Percentiles rank a stretch among this genome's conserved stretches.
phyloP scores from a whole-genome alignment of 2,113 vertebrate species.

The Vimba vimba region DNA sequence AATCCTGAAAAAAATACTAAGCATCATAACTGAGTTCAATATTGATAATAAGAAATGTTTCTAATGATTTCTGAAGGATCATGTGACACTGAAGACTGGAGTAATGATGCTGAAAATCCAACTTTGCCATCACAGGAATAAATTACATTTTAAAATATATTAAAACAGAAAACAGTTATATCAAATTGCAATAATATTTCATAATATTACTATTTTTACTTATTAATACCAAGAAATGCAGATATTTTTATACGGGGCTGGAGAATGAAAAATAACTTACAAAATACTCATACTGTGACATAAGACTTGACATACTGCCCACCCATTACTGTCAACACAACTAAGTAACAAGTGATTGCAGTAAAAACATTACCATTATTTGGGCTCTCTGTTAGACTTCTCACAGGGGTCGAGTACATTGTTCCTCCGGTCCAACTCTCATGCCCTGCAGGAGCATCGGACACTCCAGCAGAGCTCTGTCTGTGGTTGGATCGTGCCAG shows the following conservation, averaged over 20 bases:
- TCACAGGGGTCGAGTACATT: neutral
- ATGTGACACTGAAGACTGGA: neutral
- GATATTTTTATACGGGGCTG: neutral
- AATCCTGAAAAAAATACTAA: neutral
- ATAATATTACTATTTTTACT: neutral
- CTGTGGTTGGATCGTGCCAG: constrained; percentile 46
- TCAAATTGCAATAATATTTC: too few relatives aligned
- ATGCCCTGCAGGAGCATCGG: constrained; percentile 14
- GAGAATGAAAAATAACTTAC: neutral
- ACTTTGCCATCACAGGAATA: neutral
- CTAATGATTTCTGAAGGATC: neutral
- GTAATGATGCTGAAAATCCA: neutral
- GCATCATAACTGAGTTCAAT: neutral
- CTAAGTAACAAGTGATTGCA: neutral
- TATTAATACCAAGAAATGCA: neutral
- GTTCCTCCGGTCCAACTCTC: constrained; percentile 25
- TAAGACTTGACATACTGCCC: neutral
- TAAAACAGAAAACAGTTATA: too few relatives aligned
- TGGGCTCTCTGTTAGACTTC: constrained; percentile 4
- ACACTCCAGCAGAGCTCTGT: constrained; percentile 4
- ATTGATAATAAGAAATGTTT: neutral
- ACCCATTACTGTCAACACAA: neutral
- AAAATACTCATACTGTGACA: neutral
- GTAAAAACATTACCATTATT: constrained; percentile 13
- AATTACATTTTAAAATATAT: too few relatives aligned